These are phyloP conservation scores for Corvus moneduloides DNA, from an alignment of 2,113 vertebrate genomes.

Conservation along the genomic window DNA sequence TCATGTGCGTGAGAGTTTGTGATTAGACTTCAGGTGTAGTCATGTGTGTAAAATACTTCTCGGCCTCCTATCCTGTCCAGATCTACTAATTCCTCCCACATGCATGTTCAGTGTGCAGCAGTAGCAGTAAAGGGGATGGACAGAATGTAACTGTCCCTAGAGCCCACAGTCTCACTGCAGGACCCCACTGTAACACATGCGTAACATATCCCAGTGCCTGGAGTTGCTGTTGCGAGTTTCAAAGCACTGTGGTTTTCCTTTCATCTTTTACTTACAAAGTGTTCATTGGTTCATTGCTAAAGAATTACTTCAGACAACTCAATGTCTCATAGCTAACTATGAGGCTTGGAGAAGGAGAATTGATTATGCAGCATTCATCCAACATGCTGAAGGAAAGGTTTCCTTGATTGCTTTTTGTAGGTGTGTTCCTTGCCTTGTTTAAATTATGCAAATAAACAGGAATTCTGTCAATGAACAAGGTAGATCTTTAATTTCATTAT, in stretches of 20 bases:
- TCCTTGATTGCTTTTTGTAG: neutral
- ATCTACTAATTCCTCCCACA: neutral
- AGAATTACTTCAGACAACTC: neutral
- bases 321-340: neutral
- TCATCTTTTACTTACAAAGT: neutral
- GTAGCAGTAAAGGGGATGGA: neutral
- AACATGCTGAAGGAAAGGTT: neutral
- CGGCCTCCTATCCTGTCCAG: fast-evolving
- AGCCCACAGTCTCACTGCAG: neutral
- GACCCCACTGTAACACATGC: fast-evolving
- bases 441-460: neutral
- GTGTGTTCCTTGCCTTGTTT: neutral
- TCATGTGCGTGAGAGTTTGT: fast-evolving
- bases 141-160: neutral
- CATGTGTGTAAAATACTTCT: neutral
- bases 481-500: neutral
- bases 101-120: neutral
- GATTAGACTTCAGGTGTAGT: neutral
- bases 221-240: neutral
- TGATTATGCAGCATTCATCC: neutral
- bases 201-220: neutral
- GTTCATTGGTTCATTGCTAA: neutral
- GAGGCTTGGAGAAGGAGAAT: neutral
- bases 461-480: neutral
- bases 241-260: neutral